Percentiles rank a stretch among this genome's conserved stretches.
These are phyloP conservation scores for Adelosebastes latens DNA, from an alignment of 2,797 vertebrate genomes.

Conservation along the genomic window DNA sequence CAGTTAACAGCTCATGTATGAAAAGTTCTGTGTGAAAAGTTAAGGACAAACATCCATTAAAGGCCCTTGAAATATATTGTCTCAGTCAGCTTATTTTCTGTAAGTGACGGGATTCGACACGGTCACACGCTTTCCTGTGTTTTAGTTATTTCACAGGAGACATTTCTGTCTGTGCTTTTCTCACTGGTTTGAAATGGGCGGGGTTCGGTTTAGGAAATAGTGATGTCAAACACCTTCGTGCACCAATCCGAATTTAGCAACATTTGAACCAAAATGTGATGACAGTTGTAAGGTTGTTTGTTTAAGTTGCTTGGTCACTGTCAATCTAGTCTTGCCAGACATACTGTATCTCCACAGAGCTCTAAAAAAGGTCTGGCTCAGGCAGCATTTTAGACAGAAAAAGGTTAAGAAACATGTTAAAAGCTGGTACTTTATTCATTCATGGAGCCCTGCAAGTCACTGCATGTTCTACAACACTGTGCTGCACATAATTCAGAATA, in stretches of 20 bases:
- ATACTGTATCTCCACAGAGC: too few species aligned
- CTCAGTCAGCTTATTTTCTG: background rate
- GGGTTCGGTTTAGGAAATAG: background rate
- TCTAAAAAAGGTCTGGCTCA: too few species aligned
- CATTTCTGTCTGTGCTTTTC: background rate
- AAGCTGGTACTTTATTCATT: too few species aligned
- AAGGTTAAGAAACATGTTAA: too few species aligned
- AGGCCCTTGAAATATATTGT: background rate
- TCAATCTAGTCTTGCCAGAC: background rate
- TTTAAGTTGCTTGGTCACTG: background rate
- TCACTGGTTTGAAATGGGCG: too few species aligned
- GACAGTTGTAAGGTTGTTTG: background rate
- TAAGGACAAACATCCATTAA: background rate
- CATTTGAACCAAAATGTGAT: background rate
- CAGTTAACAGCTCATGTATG: slow-evolving; percentile 3
- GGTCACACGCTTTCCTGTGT: too few species aligned
- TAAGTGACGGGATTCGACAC: background rate
- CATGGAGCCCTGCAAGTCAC: too few species aligned
- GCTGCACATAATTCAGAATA: too few species aligned
- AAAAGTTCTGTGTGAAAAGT: slow-evolving; percentile 27
- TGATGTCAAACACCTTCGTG: background rate
- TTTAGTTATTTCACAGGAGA: background rate
- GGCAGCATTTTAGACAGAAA: too few species aligned
- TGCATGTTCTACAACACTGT: too few species aligned
- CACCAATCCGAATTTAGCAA: background rate